Evolutionary conservation across 2,797 vertebrate genomes (phyloP).

Genomic region (Eptatretus atami): DNA sequence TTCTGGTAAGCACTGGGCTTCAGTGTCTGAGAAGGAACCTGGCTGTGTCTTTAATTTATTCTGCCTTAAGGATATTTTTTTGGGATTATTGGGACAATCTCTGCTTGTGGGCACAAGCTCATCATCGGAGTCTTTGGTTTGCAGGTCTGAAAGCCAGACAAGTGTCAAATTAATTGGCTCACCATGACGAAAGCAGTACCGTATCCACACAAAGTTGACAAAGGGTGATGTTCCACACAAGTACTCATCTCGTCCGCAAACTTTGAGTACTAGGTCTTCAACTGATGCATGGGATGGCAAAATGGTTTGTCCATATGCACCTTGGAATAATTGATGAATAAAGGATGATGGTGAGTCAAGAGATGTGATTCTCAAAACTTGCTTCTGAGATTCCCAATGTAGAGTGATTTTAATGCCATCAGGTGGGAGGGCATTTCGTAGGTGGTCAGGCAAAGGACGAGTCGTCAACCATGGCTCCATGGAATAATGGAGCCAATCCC

Average conservation of each 20-base stretch:
- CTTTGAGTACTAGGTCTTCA: constrained; percentile 46
- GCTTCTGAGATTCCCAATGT: too few species aligned
- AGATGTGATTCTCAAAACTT: too few species aligned
- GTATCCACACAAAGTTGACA: constrained; percentile 66
- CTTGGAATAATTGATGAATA: too few species aligned
- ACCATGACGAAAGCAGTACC: constrained; percentile 61
- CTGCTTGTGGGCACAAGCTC: constrained; percentile 87
- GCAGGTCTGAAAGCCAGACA: constrained; percentile 32
- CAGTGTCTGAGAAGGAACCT: constrained; percentile 10
- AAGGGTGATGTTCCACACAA: constrained; percentile 47
- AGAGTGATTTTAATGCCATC: too few species aligned
- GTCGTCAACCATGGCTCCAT: too few species aligned
- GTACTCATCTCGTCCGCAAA: constrained; percentile 79
- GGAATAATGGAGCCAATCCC: too few species aligned
- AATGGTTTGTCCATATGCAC: too few species aligned
- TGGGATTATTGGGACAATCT: constrained; percentile 61
- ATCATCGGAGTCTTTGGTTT: constrained; percentile 50
- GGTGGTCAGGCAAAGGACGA: too few species aligned
- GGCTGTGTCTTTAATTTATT: constrained; percentile 13
- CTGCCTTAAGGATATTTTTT: constrained; percentile 62
- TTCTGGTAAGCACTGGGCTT: constrained; percentile 71
- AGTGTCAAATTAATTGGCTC: constrained; percentile 77
- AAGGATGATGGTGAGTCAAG: too few species aligned
- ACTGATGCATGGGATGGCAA: constrained; percentile 13
- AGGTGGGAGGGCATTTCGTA: too few species aligned